These are phyloP conservation scores for Papilio machaon DNA, from an alignment of 1,140 invertebrate species.

Conservation along the genomic window DNA sequence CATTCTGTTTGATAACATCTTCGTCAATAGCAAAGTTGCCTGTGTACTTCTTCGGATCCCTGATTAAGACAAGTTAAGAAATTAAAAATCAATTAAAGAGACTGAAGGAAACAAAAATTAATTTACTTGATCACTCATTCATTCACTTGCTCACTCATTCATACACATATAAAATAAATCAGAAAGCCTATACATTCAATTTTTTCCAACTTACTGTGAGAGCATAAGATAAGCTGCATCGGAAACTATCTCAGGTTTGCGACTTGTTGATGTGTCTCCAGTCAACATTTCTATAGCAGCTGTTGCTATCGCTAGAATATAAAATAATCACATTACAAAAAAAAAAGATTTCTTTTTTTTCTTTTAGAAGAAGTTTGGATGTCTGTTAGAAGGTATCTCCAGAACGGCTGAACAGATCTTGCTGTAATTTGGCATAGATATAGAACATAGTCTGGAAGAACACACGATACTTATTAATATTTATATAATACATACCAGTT, in stretches of 20 bases:
- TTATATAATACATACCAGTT: constrained; percentile 85
- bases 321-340: no score
- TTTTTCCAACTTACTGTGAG: constrained; percentile 77
- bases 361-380: no score
- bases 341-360: no score
- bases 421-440: no score
- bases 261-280: constrained; percentile 85
- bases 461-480: no score
- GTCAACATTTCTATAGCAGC: constrained; percentile 98
- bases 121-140: no score
- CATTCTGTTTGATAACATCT: constrained; percentile 90
- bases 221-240: constrained; percentile 97
- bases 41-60: constrained; percentile 89
- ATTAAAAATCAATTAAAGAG: neutral
- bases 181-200: neutral
- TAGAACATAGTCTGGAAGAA: no score
- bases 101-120: no score
- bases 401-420: no score
- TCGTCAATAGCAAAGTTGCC: constrained; percentile 98
- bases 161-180: no score
- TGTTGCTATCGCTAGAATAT: constrained; percentile 94
- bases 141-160: neutral
- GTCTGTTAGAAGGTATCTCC: no score
- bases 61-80: constrained; percentile 44
- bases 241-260: constrained; percentile 96